Evolutionary conservation across 2,113 vertebrate genomes (phyloP), one percentile per base, ranked within the genome.

Genomic region (Phrynocephalus versicolor): DNA sequence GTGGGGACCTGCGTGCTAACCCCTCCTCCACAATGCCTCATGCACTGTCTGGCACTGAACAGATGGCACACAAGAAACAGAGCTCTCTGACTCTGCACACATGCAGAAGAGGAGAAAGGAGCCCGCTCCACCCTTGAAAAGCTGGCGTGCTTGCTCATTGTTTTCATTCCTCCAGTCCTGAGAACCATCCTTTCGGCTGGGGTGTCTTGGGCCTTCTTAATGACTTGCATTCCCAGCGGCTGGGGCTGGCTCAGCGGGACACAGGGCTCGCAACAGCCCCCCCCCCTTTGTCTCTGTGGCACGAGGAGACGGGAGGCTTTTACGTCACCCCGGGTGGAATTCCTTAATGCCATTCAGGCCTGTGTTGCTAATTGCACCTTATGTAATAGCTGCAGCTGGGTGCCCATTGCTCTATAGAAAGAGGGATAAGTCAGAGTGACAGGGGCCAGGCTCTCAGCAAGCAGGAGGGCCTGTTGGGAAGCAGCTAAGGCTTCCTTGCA

Each of bases 241-340:
- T 58, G 70, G 82, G 81, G 67, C 69, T 0, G 0, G 76, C 85
- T 25, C 87, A 51, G 84, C 13, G 76, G 89, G 23, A 4, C 7
- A 0, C 12, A 51, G 35, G 83, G 74, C 25, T 88, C 80, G 88
- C 81, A 88, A 92, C 62, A 2, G 90, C 78, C 88, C 89, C 33
- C 78, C 88, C 89, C 33, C 88, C 85, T 92, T 93, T 93, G 93
- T 93, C 89, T 41, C 25, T 64, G 60, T 3, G 14, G 55, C 8
- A 1, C 81, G 81, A 75, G 91, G 84, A 75, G 91, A 92, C 90
- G 93, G 55, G 90, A 85, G 88, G 94, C 86, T 94, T 93, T 94
- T 90, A 94, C 94, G 93, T 94, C 94, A 94, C 80, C 78, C 78
- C 2, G 82, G 64, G 88, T 92, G 91, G 94, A 94, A 94, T 94